phyloP scores from a whole-genome alignment of 2,797 vertebrate species.

The Fratercula arctica region DNA sequence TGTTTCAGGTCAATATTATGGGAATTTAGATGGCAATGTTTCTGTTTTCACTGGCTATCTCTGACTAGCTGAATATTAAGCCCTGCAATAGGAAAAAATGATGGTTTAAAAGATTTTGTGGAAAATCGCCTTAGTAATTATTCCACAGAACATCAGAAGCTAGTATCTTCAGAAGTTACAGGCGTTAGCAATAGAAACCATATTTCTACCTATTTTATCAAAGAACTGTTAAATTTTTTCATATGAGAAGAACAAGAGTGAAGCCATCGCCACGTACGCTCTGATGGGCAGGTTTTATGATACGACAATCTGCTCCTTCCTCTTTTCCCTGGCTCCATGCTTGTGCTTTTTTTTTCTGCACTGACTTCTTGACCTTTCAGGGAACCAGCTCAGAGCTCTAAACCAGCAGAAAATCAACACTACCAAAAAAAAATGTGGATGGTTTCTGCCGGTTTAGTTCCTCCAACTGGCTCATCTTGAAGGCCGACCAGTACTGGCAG shows the following conservation, averaged over 20 bases:
- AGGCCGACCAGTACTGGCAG: background rate
- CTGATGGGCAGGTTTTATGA: constrained; percentile 19
- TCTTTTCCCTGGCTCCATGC: background rate
- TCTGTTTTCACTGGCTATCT: constrained; percentile 51
- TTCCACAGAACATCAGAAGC: background rate
- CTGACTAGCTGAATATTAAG: constrained; percentile 35
- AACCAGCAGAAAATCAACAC: background rate
- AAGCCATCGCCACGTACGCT: constrained; percentile 62
- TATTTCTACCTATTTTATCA: constrained; percentile 19
- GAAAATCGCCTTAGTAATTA: background rate
- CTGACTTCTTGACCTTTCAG: background rate
- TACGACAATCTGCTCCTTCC: background rate
- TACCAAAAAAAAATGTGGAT: background rate
- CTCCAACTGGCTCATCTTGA: background rate
- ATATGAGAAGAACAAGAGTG: constrained; percentile 62
- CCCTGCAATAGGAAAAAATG: background rate
- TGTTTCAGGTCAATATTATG: constrained; percentile 58
- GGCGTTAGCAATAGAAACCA: background rate
- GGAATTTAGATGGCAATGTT: constrained; percentile 51
- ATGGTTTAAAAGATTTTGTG: constrained; percentile 1
- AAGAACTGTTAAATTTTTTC: constrained; percentile 64
- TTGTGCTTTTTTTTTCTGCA: background rate
- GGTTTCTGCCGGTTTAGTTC: background rate
- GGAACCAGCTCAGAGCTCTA: background rate
- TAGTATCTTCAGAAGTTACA: background rate